A percentile compares a stretch with the other conserved stretches of the same genome.
Conservation (phyloP, 92 coral and sea anemone species). For the Umimayanthus chanpuru region DNA sequence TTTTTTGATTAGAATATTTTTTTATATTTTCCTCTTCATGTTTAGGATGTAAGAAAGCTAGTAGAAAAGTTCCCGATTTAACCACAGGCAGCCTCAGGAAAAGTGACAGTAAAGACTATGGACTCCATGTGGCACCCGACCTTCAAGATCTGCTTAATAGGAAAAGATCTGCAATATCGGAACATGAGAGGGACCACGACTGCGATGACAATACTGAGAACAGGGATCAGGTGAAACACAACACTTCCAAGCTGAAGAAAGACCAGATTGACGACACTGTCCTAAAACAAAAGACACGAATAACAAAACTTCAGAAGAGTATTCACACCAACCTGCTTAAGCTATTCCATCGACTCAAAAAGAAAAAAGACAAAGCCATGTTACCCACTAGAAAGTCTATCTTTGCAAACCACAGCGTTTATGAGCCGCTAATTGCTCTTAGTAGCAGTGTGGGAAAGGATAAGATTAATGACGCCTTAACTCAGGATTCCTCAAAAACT, state of each 20-base stretch:
- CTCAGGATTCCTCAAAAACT: slow-evolving; percentile 2
- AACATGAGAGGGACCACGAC: neutral
- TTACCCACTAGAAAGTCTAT: slow-evolving; percentile 24
- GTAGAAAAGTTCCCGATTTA: neutral
- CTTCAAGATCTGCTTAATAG: slow-evolving; percentile 14
- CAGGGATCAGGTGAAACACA: slow-evolving; percentile 7
- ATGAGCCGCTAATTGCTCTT: slow-evolving; percentile 24
- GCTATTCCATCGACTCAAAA: slow-evolving; percentile 75
- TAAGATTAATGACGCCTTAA: neutral
- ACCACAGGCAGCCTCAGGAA: slow-evolving; percentile 24
- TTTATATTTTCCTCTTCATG: neutral
- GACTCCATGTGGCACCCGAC: slow-evolving; percentile 44
- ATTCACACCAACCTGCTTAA: slow-evolving; percentile 76
- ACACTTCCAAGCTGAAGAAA: slow-evolving; percentile 43
- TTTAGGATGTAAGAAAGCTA: slow-evolving; percentile 2
- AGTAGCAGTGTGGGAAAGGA: neutral
- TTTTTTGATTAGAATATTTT: neutral
- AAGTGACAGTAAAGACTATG: neutral
- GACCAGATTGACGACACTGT: slow-evolving; percentile 46
- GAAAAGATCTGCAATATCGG: neutral
- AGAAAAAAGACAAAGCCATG: neutral
- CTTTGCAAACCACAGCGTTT: slow-evolving; percentile 35
- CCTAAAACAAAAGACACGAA: slow-evolving; percentile 60
- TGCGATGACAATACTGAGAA: neutral
- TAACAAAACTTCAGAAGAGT: slow-evolving; percentile 72